Conservation (phyloP, 2,113 vertebrate genomes). For the Puffinus mauretanicus region DNA sequence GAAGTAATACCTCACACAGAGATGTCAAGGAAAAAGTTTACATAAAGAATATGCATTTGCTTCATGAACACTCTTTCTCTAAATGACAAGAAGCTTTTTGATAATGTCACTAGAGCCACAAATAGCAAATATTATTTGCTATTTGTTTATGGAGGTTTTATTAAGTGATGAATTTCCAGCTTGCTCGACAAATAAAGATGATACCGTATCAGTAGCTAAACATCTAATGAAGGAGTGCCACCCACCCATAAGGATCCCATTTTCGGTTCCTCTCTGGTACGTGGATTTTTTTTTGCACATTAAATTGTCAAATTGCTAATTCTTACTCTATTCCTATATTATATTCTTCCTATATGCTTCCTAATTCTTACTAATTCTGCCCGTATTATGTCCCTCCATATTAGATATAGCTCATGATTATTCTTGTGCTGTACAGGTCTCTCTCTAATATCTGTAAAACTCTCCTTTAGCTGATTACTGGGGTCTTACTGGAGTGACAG, state of each 20-base stretch:
- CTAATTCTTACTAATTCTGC: neutral
- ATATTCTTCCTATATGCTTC: neutral
- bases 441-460: neutral
- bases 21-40: neutral
- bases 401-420: neutral
- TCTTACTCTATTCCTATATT: neutral
- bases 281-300: neutral
- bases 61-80: neutral
- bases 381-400: neutral
- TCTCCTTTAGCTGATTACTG: neutral
- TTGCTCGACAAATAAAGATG: neutral
- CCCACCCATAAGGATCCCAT: neutral
- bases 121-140: neutral
- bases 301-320: neutral
- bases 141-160: neutral
- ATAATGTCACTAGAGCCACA: neutral
- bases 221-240: neutral
- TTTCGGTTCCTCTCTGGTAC: neutral
- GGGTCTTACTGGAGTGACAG: neutral
- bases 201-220: neutral
- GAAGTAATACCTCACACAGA: neutral
- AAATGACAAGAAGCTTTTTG: neutral
- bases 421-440: neutral
- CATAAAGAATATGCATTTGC: neutral
- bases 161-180: neutral